Base-by-base conservation (phyloP, 2,797 vertebrate species). In the Mus minutoides region DNA sequence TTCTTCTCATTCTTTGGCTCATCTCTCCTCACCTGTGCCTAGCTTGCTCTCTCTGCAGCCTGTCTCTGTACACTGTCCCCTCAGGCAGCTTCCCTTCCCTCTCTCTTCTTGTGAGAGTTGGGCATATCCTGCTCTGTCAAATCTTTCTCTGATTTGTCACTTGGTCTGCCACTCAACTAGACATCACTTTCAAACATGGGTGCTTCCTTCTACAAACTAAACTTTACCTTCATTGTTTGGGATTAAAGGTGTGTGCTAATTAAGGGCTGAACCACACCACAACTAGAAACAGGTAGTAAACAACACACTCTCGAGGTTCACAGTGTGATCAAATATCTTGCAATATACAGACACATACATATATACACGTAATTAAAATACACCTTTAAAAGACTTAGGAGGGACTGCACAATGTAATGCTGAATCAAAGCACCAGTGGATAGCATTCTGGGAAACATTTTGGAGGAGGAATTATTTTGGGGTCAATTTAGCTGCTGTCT, bases 381-480 rank as follows among this genome's bases (percentile, higher is more conserved):
- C 2, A 21, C 17, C 60, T 85, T 64, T 34, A 49, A 29, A 73
- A 73, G 11, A 29, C 3, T 69, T 64, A 77, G 87, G 76, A 92
- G 49, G 76, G 67, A 73, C 24, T 58, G 31, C 46, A 67, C 87
- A 4, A 29, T 67, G 64, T 43, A 40, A 79, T 26, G 60, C 49
- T 34, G 24, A 69, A 69, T 90, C 46, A 22, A 58, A 90, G 46
- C 56, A 76, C 34, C 84, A 92, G 76, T 3, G 29, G 90, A 49
- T 26, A 77, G 67, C n/a, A 77, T 46, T 95, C 82, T 56, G 87
- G 75, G 80, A 77, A 56, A 54, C 64, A 17, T 84, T 92, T 93
- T 92, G 76, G 31, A 91, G 60, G 60, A 88, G 94, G 86, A 86
- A 86, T 78, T 84, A 71, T 96, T 96, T 96, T 95, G 95, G 92